These are phyloP conservation scores for Labeo rohita DNA, from an alignment of 2,113 vertebrate genomes.

Conservation along the genomic window DNA sequence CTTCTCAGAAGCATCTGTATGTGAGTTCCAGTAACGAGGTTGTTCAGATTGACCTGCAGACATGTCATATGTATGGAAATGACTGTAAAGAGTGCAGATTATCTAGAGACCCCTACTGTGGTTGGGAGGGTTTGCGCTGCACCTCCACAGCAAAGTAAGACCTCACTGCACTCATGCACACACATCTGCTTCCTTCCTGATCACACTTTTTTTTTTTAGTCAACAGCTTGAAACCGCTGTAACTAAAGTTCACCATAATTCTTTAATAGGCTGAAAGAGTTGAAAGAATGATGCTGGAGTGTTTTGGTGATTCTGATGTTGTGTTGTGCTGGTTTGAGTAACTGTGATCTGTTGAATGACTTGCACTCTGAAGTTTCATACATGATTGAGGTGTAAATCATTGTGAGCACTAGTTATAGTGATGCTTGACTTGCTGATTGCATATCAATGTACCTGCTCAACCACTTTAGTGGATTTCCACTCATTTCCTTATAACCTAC, in stretches of 20 bases:
- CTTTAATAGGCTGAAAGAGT: background rate
- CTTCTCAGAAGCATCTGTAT: conserved; percentile 70
- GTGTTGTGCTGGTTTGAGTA: background rate
- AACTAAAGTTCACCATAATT: background rate
- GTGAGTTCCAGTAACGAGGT: conserved; percentile 59
- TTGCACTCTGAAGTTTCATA: background rate
- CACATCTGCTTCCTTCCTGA: conserved; percentile 16
- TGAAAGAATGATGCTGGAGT: background rate
- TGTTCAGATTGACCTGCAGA: conserved; percentile 64
- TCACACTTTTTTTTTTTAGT: background rate
- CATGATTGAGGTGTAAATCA: background rate
- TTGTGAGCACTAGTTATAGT: background rate
- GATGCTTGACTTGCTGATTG: background rate
- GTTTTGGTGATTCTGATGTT: background rate
- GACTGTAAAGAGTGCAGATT: conserved; percentile 61
- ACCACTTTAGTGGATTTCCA: background rate
- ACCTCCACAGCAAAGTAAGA: background rate
- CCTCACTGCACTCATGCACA: background rate
- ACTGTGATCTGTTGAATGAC: background rate
- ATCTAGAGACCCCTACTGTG: conserved; percentile 74
- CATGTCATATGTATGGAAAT: conserved; percentile 65
- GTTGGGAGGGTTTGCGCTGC: conserved; percentile 56
- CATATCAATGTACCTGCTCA: background rate
- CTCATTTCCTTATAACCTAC: background rate
- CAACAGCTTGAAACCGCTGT: background rate